Evolutionary conservation across 2,888 invertebrate species (phyloP), one percentile per base, ranked within the genome.

Genomic region (Synergus japonicus): DNA sequence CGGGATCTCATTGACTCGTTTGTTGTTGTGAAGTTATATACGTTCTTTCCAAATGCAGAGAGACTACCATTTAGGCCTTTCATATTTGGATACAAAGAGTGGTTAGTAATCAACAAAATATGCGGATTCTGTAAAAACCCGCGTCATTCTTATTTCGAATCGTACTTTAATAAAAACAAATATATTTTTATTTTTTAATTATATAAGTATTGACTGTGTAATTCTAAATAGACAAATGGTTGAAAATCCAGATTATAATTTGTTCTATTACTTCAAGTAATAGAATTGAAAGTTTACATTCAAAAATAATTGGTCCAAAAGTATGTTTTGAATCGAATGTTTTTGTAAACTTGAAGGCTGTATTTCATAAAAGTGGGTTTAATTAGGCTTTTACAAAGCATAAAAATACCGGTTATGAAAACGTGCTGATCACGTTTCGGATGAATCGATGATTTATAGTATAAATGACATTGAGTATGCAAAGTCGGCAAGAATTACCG

Each of bases 31-130:
- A 22, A 29, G 49, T 49, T 22, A 22, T 49, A 29, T 49, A 22
- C 46, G 46, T 69, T 69, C 69, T 49, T 29, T 54, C 73, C 73
- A 54, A 73, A 73, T 37, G 49, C 22, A 69, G 69, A n/a, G 9
- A n/a, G n/a, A 49, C 49, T 73, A 4, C 54, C n/a, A n/a, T 73
- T 37, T 73, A 29, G 54, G 54, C 22, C 22, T 69, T 54, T 54
- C 15, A 37, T 69, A 37, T 8, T 15, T n/a, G 37, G 67, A 13
- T n/a, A 67, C 67, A 67, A 67, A 46, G 67, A 41, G 41, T 37
- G 37, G 22, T 44, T 67, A 44, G 22, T 67, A 67, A 67, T 66
- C 41, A 9, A 46, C 10, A 4, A 67, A 44, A 67, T 44, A 67
- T 44, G 67, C 41, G 43, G n/a, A 43, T 43, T 66, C 41, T 37